Percentiles rank a stretch among this genome's conserved stretches.
phyloP scores from a whole-genome alignment of 2,113 vertebrate species.

The Gavialis gangeticus region DNA sequence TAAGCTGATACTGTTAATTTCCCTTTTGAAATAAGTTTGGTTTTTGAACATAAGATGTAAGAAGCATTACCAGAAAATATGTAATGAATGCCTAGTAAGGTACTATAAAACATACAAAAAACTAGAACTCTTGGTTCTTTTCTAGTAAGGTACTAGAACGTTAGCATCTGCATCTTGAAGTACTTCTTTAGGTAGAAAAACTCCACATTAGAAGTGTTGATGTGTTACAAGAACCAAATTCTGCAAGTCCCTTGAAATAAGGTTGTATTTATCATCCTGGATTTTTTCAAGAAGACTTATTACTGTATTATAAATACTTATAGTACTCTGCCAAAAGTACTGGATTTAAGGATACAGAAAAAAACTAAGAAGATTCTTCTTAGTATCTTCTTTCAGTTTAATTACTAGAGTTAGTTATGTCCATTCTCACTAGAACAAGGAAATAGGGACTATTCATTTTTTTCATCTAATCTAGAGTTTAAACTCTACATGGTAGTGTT shows the following conservation, averaged over 20 bases:
- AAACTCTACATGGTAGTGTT: too few relatives aligned
- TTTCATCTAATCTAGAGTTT: background rate
- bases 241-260: background rate
- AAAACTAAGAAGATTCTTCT: background rate
- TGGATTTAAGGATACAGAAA: background rate
- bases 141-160: background rate
- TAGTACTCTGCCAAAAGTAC: background rate
- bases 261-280: fast-evolving
- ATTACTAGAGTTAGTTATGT: background rate
- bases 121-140: too few relatives aligned
- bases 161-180: background rate
- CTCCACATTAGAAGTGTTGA: background rate
- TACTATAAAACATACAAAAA: background rate
- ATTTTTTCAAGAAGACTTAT: background rate
- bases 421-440: background rate
- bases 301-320: background rate
- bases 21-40: background rate
- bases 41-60: constrained; percentile 6
- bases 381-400: background rate
- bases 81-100: background rate
- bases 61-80: background rate
- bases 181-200: background rate
- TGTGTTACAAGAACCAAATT: background rate
- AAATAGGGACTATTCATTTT: background rate
- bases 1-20: background rate